Conservation (phyloP, 2,113 vertebrate species). For the Notechis scutatus region DNA sequence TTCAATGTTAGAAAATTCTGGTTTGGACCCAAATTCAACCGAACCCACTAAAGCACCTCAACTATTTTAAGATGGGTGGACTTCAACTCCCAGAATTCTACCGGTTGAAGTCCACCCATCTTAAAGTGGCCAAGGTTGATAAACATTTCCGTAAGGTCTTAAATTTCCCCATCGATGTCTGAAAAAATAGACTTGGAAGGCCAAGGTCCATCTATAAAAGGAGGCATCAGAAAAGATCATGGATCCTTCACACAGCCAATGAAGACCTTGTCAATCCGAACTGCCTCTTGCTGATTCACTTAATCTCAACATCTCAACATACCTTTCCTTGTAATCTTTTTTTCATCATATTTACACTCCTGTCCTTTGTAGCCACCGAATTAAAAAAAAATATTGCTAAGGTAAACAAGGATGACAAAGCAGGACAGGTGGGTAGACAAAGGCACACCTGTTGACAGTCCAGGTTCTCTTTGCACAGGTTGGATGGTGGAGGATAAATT, state of each 20-base stretch:
- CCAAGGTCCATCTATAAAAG: neutral
- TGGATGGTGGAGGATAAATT: neutral
- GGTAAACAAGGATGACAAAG: neutral
- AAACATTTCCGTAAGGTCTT: neutral
- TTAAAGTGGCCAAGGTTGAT: neutral
- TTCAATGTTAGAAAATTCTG: neutral
- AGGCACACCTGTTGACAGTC: neutral
- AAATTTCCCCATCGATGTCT: neutral
- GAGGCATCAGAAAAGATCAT: neutral
- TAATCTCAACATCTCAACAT: too few relatives aligned
- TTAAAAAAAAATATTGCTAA: neutral
- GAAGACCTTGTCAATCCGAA: neutral
- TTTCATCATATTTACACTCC: neutral
- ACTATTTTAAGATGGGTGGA: neutral
- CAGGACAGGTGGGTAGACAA: conserved; percentile 20
- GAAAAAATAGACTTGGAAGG: neutral
- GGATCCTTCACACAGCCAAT: neutral
- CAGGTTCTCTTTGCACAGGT: neutral
- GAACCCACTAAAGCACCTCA: neutral
- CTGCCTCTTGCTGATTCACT: neutral
- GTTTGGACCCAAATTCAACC: neutral
- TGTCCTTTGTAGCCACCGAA: neutral
- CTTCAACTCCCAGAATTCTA: neutral
- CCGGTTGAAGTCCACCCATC: neutral
- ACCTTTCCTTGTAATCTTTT: neutral